Evolutionary conservation across 2,888 invertebrate genomes (phyloP).

Genomic region (Idaea straminata): DNA sequence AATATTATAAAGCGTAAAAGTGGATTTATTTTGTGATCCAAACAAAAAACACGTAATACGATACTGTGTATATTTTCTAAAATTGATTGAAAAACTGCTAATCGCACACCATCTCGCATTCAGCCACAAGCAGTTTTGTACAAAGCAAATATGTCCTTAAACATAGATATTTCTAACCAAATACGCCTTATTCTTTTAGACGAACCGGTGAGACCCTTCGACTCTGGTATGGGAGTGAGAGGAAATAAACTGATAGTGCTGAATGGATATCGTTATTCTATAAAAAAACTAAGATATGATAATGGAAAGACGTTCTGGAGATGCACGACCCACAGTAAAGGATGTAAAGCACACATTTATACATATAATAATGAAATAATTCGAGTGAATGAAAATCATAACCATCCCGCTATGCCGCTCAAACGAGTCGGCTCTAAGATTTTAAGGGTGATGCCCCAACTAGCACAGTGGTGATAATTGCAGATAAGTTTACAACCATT

Average conservation of each 20-base stretch:
- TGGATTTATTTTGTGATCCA: too few species aligned
- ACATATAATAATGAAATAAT: background rate
- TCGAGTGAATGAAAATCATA: background rate
- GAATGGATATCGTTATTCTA: background rate
- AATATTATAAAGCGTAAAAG: too few species aligned
- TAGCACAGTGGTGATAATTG: background rate
- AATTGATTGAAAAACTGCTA: too few species aligned
- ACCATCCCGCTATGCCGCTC: background rate
- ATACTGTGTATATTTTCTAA: too few species aligned
- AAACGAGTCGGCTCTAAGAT: background rate
- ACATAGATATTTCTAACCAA: background rate
- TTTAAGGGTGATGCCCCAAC: background rate
- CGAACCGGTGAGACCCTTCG: background rate
- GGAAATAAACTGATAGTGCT: background rate
- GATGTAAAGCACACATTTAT: background rate
- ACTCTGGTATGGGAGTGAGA: background rate
- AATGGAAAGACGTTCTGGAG: background rate
- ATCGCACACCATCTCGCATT: too few species aligned
- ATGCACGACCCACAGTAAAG: constrained; percentile 3
- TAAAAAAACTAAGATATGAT: background rate
- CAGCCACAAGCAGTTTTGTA: too few species aligned
- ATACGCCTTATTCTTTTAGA: background rate
- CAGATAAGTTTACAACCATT: too few species aligned
- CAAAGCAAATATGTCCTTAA: too few species aligned
- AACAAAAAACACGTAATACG: too few species aligned